Conservation (phyloP, 2,113 vertebrate species). For the Amblyornis subalaris region DNA sequence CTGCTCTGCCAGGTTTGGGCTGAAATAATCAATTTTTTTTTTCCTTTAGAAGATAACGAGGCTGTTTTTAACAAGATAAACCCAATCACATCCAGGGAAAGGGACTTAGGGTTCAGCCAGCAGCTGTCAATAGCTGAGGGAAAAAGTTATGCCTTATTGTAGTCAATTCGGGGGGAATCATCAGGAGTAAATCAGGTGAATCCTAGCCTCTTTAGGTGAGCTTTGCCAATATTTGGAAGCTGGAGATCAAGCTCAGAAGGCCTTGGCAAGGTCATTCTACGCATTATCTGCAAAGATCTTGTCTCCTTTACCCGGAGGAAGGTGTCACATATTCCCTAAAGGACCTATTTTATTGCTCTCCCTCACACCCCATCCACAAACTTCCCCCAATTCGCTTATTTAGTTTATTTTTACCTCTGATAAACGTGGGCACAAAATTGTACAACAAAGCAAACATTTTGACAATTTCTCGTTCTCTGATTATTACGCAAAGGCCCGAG, state of each 20-base stretch:
- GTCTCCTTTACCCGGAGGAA: not conserved
- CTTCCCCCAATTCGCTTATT: not conserved
- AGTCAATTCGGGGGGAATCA: fast-evolving
- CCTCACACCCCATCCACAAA: not conserved
- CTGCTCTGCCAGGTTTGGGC: not conserved
- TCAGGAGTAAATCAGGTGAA: not conserved
- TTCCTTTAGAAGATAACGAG: not conserved
- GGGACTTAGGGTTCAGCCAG: not conserved
- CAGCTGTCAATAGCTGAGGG: not conserved
- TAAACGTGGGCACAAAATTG: fast-evolving
- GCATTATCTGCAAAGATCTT: not conserved
- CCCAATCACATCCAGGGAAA: not conserved
- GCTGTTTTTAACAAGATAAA: not conserved
- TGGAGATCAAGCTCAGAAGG: not conserved
- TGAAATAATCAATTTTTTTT: not conserved
- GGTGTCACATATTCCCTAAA: not conserved
- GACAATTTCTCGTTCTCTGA: not conserved
- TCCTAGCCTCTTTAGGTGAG: not conserved
- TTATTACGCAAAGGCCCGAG: not conserved
- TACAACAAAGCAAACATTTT: not conserved
- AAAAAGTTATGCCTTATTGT: not conserved
- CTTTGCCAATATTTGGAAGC: not conserved
- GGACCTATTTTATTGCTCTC: not conserved
- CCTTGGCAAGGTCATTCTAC: not conserved
- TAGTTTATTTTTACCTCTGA: not conserved